Percentiles rank a stretch among this genome's conserved stretches.
Conservation (phyloP, 2,113 vertebrate genomes). For the Carassius gibelio region DNA sequence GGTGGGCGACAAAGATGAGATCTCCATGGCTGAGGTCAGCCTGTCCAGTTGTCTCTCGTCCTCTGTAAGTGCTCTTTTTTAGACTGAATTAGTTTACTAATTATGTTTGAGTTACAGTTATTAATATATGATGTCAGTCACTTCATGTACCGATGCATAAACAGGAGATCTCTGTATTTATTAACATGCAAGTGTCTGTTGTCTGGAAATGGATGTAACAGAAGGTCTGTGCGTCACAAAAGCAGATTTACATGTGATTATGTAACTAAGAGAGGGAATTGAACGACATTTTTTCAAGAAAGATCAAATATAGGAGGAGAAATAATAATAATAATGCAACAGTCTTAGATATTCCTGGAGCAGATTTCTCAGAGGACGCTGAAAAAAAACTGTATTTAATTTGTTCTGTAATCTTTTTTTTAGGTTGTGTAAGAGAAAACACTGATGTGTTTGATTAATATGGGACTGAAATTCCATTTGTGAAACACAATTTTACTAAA, state of each 20-base stretch:
- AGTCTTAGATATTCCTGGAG: background rate
- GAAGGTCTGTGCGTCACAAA: background rate
- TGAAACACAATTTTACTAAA: background rate
- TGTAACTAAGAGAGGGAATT: background rate
- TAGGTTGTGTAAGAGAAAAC: background rate
- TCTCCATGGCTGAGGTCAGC: constrained; percentile 76
- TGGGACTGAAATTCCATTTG: background rate
- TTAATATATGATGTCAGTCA: background rate
- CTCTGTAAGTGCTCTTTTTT: constrained; percentile 66
- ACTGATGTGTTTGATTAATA: background rate
- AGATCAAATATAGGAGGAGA: background rate
- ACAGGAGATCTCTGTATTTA: background rate
- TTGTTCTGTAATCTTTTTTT: background rate
- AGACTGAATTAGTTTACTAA: background rate
- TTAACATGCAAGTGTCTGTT: background rate
- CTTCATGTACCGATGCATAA: background rate
- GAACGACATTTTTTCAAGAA: background rate
- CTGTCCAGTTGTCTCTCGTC: constrained; percentile 62
- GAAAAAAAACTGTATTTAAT: background rate
- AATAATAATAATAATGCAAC: background rate
- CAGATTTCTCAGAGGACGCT: constrained; percentile 1
- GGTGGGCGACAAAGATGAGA: constrained; percentile 71
- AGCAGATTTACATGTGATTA: background rate
- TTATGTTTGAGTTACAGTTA: too few relatives aligned
- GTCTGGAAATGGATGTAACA: background rate